A percentile compares a stretch with the other conserved stretches of the same genome.
These are phyloP conservation scores for Hippocampus kuda DNA, from an alignment of 2,797 vertebrate species.

Conservation along the genomic window DNA sequence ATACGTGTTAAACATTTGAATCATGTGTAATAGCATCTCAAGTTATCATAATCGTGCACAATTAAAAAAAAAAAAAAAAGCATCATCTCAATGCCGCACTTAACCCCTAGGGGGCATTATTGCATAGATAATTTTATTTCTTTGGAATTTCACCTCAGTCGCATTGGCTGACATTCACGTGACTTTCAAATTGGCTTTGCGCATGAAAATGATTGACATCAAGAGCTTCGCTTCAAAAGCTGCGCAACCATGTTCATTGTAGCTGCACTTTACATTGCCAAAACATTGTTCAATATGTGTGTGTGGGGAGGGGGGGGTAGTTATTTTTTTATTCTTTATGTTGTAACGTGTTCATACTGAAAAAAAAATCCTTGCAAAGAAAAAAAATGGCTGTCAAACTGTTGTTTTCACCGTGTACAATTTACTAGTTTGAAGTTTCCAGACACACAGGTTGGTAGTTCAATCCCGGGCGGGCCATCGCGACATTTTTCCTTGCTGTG, in stretches of 20 bases:
- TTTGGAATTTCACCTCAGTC: neutral
- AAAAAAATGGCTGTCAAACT: no score
- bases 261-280: neutral
- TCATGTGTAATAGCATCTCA: neutral
- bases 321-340: no score
- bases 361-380: no score
- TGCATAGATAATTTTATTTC: neutral
- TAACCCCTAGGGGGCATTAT: neutral
- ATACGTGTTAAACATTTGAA: neutral
- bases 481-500: no score
- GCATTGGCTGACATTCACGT: neutral
- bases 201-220: neutral
- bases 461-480: no score
- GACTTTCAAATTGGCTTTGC: neutral
- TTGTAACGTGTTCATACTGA: no score
- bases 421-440: no score
- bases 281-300: neutral
- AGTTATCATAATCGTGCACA: neutral
- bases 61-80: no score
- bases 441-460: no score
- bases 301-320: no score
- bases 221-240: neutral
- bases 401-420: no score
- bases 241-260: neutral
- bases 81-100: neutral